Percentiles rank a stretch among this genome's conserved stretches.
These are phyloP conservation scores for Sula dactylatra DNA, from an alignment of 2,113 vertebrate genomes.

Conservation along the genomic window DNA sequence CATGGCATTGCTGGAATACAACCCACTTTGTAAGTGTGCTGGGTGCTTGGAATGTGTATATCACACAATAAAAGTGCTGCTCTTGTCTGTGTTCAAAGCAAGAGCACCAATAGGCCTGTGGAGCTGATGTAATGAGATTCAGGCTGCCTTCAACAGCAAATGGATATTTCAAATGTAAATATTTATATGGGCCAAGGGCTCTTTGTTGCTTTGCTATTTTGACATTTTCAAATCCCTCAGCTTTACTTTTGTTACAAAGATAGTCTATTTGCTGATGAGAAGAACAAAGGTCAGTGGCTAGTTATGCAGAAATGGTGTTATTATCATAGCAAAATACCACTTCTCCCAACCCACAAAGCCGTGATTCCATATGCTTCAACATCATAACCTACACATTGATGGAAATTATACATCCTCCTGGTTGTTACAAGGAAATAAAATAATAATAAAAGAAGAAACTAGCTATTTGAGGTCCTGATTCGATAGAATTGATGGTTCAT, in stretches of 20 bases:
- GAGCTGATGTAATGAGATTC: constrained; percentile 45
- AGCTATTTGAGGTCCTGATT: background rate
- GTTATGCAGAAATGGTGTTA: constrained; percentile 37
- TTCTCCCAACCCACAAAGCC: background rate
- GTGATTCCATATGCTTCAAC: background rate
- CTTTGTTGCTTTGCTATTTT: constrained; percentile 45
- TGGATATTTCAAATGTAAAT: constrained; percentile 67
- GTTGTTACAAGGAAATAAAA: background rate
- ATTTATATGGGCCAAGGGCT: constrained; percentile 60
- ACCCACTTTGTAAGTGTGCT: constrained; percentile 19
- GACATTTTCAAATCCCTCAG: constrained; percentile 54
- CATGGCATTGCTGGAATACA: constrained; percentile 63
- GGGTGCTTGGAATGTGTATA: constrained; percentile 49
- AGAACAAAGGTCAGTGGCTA: constrained; percentile 39
- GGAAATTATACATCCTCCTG: background rate
- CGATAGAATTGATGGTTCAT: background rate
- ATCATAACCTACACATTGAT: background rate
- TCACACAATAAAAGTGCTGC: constrained; percentile 31
- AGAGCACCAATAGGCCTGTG: constrained; percentile 21
- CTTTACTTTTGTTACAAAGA: constrained; percentile 46
- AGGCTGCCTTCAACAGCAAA: constrained; percentile 53
- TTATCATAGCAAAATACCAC: constrained; percentile 26
- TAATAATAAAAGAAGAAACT: background rate
- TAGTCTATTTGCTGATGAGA: constrained; percentile 20
- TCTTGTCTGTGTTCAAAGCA: constrained; percentile 61